Evolutionary conservation across 1,140 invertebrate species (phyloP).

Genomic region (Drosophila tani): DNA sequence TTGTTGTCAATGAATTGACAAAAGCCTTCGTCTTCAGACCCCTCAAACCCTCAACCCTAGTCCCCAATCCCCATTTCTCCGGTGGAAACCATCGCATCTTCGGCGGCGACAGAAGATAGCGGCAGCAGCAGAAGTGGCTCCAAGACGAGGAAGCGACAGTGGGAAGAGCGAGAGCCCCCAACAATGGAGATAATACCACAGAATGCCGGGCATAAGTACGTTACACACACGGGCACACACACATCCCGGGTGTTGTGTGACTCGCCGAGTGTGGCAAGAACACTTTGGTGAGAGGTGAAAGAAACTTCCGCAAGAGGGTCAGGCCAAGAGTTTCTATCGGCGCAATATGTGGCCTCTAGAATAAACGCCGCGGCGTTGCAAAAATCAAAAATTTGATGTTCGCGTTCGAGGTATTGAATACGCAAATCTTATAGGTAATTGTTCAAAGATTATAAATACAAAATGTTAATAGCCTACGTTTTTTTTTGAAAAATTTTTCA

Average conservation of each 20-base stretch:
- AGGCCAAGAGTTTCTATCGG: conserved; percentile 8
- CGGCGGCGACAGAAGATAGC: conserved; percentile 34
- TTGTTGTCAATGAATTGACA: conserved; percentile 82
- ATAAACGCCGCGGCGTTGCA: no score
- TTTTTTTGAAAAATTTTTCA: no score
- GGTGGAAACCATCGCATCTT: conserved; percentile 14
- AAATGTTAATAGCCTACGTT: no score
- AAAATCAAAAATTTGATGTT: no score
- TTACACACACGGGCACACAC: conserved; percentile 57
- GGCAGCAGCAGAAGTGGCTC: conserved; percentile 12
- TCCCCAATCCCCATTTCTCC: conserved; percentile 13
- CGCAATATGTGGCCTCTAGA: no score
- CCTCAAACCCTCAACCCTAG: conserved; percentile 15
- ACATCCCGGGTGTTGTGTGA: conserved; percentile 12
- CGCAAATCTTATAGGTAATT: no score
- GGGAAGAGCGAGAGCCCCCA: conserved; percentile 24
- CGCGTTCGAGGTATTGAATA: no score
- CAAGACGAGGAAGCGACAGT: conserved; percentile 14
- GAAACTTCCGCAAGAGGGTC: conserved; percentile 31
- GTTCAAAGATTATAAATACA: no score
- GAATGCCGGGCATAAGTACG: conserved; percentile 53
- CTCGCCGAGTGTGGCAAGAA: conserved; percentile 26
- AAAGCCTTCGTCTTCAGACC: conserved; percentile 48
- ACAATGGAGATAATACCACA: conserved; percentile 71
- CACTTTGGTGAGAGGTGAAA: conserved; percentile 21